These are phyloP conservation scores for Toxotes jaculatrix DNA, from an alignment of 2,113 vertebrate genomes.

Conservation along the genomic window DNA sequence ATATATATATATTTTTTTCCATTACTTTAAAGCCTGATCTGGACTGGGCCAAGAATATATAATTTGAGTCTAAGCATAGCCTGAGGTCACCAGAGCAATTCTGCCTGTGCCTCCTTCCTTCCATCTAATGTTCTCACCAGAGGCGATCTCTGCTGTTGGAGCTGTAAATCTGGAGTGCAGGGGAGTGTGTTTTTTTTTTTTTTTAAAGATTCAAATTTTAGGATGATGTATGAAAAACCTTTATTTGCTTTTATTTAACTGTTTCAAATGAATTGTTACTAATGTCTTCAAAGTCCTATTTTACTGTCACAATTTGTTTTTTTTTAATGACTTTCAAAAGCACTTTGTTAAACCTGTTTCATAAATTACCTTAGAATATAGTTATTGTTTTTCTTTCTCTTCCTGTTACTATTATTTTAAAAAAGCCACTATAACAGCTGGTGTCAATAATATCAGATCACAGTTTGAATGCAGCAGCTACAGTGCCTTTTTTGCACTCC, in stretches of 20 bases:
- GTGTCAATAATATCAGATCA: not conserved
- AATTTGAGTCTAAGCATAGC: not conserved
- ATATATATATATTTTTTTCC: no score
- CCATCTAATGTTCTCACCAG: not conserved
- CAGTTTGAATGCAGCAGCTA: slow-evolving; percentile 7
- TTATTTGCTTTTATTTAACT: not conserved
- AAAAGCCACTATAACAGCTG: not conserved
- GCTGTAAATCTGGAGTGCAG: not conserved
- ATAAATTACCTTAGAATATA: not conserved
- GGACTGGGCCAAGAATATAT: not conserved
- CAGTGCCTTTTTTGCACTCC: not conserved
- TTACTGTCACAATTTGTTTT: not conserved
- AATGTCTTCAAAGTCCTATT: not conserved
- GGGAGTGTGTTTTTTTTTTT: not conserved
- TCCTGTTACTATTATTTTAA: not conserved
- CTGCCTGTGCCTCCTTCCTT: no score
- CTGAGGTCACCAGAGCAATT: not conserved
- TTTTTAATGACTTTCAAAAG: not conserved
- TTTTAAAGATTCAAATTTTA: not conserved
- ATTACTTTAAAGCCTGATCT: not conserved
- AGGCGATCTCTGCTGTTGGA: not conserved
- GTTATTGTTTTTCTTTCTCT: not conserved
- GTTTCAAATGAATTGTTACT: not conserved
- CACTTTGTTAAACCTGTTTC: not conserved
- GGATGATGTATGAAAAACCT: not conserved